A percentile compares a stretch with the other conserved stretches of the same genome.
Evolutionary conservation across 2,888 invertebrate species (phyloP).

Genomic region (Lepidochrysops patricia): DNA sequence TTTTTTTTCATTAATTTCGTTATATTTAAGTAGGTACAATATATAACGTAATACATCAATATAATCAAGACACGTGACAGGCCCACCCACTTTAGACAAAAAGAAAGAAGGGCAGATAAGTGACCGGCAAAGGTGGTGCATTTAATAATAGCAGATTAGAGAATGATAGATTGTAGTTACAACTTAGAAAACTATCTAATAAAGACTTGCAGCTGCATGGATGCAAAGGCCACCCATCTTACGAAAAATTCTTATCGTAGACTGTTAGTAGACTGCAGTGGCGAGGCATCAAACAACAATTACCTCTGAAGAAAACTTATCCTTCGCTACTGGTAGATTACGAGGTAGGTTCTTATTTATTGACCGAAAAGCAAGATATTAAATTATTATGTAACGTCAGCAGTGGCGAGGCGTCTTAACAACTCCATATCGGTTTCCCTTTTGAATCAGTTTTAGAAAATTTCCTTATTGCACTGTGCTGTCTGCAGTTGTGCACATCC

Average conservation of each 20-base stretch:
- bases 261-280: no score
- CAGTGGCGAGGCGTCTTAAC: no score
- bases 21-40: neutral
- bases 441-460: no score
- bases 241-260: neutral
- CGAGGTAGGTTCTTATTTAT: no score
- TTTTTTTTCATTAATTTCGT: neutral
- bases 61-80: neutral
- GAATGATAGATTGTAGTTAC: neutral
- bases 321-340: no score
- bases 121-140: neutral
- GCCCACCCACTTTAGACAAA: neutral
- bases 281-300: no score
- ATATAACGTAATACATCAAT: neutral
- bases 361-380: no score
- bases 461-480: no score
- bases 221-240: neutral
- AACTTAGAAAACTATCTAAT: neutral
- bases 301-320: no score
- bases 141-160: neutral
- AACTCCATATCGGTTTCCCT: no score
- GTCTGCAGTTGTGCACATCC: no score
- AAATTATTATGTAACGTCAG: no score
- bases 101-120: neutral
- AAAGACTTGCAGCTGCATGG: neutral